Conservation (phyloP, 2,113 vertebrate genomes). For the Anolis sagrei region DNA sequence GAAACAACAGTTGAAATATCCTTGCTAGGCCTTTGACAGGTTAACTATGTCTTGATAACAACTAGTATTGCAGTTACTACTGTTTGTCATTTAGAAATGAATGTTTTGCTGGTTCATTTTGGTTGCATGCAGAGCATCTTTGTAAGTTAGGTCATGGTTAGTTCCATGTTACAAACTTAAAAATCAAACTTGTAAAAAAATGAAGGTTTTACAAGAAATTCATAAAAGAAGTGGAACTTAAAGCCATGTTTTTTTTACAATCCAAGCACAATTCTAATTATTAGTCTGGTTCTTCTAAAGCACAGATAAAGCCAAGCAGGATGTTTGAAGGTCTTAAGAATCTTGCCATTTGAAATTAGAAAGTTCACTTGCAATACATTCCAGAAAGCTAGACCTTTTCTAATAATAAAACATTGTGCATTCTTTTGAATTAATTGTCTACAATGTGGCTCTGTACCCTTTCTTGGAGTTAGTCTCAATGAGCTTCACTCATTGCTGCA, state of each 20-base stretch:
- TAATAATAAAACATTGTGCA: not conserved
- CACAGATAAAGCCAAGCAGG: conserved; percentile 39
- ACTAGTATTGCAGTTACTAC: not conserved
- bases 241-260: not conserved
- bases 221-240: not conserved
- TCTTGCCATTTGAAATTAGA: conserved; percentile 48
- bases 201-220: not conserved
- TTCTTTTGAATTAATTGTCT: conserved; percentile 47
- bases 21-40: conserved; percentile 40
- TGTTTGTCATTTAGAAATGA: not conserved
- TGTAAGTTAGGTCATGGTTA: not conserved
- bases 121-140: not conserved
- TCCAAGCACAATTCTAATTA: not conserved
- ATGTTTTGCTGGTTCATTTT: not conserved
- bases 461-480: conserved; percentile 44
- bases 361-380: conserved; percentile 6
- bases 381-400: conserved; percentile 44
- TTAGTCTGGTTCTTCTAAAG: conserved; percentile 7
- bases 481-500: conserved; percentile 59
- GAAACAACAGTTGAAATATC: conserved; percentile 26
- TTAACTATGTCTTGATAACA: conserved; percentile 7
- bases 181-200: not conserved
- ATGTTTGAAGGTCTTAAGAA: conserved; percentile 57
- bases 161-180: not conserved
- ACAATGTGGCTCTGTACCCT: conserved; percentile 54